Evolutionary conservation across 2,888 invertebrate species (phyloP), one percentile per base, ranked within the genome.

Genomic region (Trissolcus brochymenae): DNA sequence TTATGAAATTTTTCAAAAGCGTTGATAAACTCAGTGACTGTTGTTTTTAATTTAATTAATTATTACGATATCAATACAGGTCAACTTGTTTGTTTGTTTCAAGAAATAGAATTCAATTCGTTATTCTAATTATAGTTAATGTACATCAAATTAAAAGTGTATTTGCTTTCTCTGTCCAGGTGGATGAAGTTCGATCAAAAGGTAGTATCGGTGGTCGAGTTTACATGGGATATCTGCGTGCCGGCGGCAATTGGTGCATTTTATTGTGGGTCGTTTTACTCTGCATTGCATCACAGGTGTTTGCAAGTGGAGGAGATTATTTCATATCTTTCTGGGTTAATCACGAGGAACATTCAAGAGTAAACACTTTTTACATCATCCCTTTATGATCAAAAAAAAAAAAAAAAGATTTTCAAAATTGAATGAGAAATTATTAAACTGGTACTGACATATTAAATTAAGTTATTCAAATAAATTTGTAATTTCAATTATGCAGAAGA

Each of bases 241-340:
- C 95, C 2, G 94, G 94, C 54, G 95, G 95, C 0, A 92, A 93
- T 79, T 91, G 91, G 78, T 90, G 91, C 54, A 83, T 93, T 3
- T 91, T 94, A 41, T 81, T 91, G 16, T 85, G 92, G 0, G 91
- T 95, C 89, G 79, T 93, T 3, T 54, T 92, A 2, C 91, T 94
- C 29, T 95, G 94, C 80, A 81, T 93, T 17, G 77, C 93, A 0
- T 91, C 95, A 0, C 96, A 96, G 89, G 82, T 92, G 6, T 89
- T 94, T 46, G 94, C 94, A 1, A 95, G 95, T 9, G 92, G 92
- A 6, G 92, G 94, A 0, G 96, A 96, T 87, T 95, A 93, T 90
- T 96, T 95, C 90, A 92, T 95, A 6, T 92, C 94, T 6, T 93
- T 92, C 84, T 96, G 95, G 95, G 88, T 88, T 25, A 84, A 85